A percentile compares a stretch with the other conserved stretches of the same genome.
These are phyloP conservation scores for Phymanthus crucifer DNA, from an alignment of 92 coral and sea anemone species.

Conservation along the genomic window DNA sequence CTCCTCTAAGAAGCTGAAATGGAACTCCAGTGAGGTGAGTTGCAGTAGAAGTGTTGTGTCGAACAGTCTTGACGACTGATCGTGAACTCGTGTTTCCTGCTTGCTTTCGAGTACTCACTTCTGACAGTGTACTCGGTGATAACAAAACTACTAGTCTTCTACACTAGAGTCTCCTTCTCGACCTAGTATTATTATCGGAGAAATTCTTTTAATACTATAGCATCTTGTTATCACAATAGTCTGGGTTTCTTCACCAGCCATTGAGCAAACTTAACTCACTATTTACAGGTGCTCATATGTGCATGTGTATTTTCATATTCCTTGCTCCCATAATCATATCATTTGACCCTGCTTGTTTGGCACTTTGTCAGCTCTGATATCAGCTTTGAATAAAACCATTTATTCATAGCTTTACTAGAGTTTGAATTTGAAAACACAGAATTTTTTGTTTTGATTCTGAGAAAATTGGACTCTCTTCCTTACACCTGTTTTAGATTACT, in stretches of 20 bases:
- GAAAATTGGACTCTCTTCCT: neutral
- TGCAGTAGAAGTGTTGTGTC: conserved; percentile 3
- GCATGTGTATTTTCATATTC: neutral
- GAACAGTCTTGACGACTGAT: neutral
- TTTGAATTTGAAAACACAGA: neutral
- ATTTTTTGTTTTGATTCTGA: neutral
- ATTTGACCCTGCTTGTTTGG: neutral
- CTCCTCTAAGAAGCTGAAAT: conserved; percentile 71
- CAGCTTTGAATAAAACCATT: neutral
- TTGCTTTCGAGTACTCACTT: conserved; percentile 22
- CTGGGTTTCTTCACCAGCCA: neutral
- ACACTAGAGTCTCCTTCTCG: neutral
- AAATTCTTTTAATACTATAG: neutral
- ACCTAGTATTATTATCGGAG: neutral
- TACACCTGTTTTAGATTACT: neutral
- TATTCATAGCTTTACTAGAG: neutral
- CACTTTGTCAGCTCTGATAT: neutral
- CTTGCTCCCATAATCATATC: neutral
- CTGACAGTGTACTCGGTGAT: conserved; percentile 24
- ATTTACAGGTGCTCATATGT: neutral
- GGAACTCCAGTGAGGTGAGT: conserved; percentile 90
- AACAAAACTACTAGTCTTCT: conserved; percentile 17
- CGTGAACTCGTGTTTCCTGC: conserved; percentile 20
- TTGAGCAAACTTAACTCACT: neutral
- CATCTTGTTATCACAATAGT: neutral